A percentile compares a stretch with the other conserved stretches of the same genome.
These are phyloP conservation scores for Dryocosmus kuriphilus DNA, from an alignment of 2,888 invertebrate genomes.

Conservation along the genomic window DNA sequence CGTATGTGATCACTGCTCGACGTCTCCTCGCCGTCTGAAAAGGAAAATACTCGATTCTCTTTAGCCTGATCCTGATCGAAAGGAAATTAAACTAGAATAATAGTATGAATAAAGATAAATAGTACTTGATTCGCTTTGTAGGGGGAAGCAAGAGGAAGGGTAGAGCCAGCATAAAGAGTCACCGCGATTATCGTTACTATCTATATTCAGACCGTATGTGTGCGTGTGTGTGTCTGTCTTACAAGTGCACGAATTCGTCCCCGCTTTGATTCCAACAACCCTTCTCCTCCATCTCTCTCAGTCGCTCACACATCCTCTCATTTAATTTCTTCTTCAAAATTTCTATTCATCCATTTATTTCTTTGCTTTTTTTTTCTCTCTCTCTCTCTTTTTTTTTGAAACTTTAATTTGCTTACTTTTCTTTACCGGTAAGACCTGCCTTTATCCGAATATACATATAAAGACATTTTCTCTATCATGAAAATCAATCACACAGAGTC, in stretches of 20 bases:
- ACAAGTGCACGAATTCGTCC: constrained; percentile 53
- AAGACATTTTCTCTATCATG: neutral
- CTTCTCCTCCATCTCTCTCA: constrained; percentile 51
- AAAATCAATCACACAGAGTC: neutral
- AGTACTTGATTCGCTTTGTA: constrained; percentile 68
- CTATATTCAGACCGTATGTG: constrained; percentile 48
- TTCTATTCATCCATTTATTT: neutral
- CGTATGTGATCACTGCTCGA: constrained; percentile 70
- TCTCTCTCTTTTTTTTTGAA: constrained; percentile 5
- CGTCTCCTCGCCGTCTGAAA: constrained; percentile 75
- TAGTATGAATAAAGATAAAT: constrained; percentile 43
- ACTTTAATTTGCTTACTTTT: constrained; percentile 15
- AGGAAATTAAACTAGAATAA: constrained; percentile 30
- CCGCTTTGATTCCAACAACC: constrained; percentile 42
- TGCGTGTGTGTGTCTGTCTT: constrained; percentile 58
- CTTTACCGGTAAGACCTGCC: neutral
- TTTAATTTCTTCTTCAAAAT: constrained; percentile 15
- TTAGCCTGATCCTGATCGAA: constrained; percentile 32
- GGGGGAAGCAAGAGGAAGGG: constrained; percentile 78
- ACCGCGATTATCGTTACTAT: constrained; percentile 61
- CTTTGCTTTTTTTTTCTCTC: constrained; percentile 35
- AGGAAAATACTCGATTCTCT: constrained; percentile 57
- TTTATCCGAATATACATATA: neutral
- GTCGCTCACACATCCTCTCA: constrained; percentile 50
- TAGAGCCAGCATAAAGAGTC: constrained; percentile 77